phyloP scores from a whole-genome alignment of 1,140 invertebrate genomes.

The Aphelenchoides avenae region DNA sequence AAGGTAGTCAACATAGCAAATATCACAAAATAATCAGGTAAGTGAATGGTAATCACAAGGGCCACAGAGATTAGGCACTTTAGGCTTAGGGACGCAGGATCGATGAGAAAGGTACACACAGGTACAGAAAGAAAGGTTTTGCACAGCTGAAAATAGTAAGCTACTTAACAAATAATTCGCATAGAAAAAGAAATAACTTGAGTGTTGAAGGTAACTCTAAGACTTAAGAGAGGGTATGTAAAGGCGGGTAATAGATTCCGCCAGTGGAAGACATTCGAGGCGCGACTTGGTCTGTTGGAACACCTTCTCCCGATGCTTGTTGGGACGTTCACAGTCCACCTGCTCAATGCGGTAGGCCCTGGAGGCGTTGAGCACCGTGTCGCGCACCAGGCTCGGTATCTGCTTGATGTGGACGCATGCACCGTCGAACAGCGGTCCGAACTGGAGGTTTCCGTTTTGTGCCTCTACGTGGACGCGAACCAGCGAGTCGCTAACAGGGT shows the following conservation, averaged over 20 bases:
- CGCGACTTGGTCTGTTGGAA: constrained; percentile 40
- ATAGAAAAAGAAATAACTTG: too few species aligned
- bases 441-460: constrained; percentile 74
- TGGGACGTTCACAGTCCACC: constrained; percentile 43
- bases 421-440: constrained; percentile 92
- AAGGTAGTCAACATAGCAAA: too few species aligned
- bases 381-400: constrained; percentile 79
- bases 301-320: constrained; percentile 51
- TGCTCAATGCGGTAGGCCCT: constrained; percentile 48
- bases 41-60: too few species aligned
- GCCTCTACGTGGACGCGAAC: constrained; percentile 51
- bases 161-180: too few species aligned
- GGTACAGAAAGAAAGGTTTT: not conserved
- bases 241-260: constrained; percentile 40
- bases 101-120: not conserved
- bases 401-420: constrained; percentile 67
- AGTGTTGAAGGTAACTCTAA: too few species aligned
- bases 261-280: constrained; percentile 34
- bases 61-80: too few species aligned
- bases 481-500: constrained; percentile 69
- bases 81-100: too few species aligned
- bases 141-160: not conserved
- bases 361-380: constrained; percentile 57
- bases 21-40: too few species aligned
- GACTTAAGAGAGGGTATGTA: not conserved